A percentile compares a stretch with the other conserved stretches of the same genome.
Evolutionary conservation across 2,888 invertebrate genomes (phyloP).

Genomic region (Xestia xanthographa): DNA sequence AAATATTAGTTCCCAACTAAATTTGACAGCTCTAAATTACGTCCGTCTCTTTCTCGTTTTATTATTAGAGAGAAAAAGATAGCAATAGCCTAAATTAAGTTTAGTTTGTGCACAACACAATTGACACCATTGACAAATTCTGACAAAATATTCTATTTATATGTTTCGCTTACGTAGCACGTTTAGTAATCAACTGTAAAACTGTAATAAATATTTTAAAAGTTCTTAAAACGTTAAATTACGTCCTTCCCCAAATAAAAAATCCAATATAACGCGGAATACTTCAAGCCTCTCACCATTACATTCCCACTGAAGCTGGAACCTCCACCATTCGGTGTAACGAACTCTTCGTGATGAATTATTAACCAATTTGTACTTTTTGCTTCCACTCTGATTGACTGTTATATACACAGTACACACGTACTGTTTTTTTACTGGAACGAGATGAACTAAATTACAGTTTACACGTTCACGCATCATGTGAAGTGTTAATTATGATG

Average conservation of each 20-base stretch:
- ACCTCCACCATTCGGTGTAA: constrained; percentile 56
- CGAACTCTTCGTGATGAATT: constrained; percentile 64
- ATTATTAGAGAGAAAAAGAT: too few relatives aligned
- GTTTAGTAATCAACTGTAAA: neutral
- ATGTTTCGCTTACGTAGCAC: neutral
- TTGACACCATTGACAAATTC: too few relatives aligned
- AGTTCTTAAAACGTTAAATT: neutral
- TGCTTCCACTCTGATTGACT: constrained; percentile 61
- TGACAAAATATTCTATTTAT: too few relatives aligned
- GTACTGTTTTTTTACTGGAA: constrained; percentile 51
- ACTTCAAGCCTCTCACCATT: constrained; percentile 22
- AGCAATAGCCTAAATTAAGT: too few relatives aligned
- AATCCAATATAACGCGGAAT: constrained; percentile 24
- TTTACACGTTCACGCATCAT: constrained; percentile 63
- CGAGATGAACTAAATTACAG: constrained; percentile 65
- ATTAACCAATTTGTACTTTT: constrained; percentile 66
- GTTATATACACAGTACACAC: constrained; percentile 50
- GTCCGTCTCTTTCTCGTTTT: too few relatives aligned
- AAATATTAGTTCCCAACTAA: too few relatives aligned
- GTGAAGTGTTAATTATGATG: constrained; percentile 50
- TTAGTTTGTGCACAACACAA: too few relatives aligned
- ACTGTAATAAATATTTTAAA: neutral
- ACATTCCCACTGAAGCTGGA: constrained; percentile 25
- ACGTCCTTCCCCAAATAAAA: neutral
- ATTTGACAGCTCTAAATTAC: too few relatives aligned